Evolutionary conservation across 2,888 invertebrate species (phyloP).

Genomic region (Chrysolina oricalcia): DNA sequence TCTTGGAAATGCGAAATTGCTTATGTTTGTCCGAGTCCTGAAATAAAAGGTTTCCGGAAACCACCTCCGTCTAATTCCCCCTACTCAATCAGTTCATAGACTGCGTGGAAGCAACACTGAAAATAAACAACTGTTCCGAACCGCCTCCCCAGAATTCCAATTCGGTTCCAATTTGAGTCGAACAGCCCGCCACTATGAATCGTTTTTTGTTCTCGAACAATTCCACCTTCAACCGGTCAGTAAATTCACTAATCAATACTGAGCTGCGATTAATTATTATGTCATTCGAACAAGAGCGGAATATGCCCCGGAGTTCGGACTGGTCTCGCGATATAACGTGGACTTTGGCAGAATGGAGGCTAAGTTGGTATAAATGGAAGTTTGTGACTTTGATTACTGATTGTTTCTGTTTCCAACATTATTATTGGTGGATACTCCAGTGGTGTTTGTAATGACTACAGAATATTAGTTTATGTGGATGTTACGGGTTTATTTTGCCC

Average conservation of each 20-base stretch:
- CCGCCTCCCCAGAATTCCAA: background rate
- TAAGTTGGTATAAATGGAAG: background rate
- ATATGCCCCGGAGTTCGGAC: background rate
- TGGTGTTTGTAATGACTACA: too few relatives aligned
- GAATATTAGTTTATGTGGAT: too few relatives aligned
- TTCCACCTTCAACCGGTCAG: conserved; percentile 19
- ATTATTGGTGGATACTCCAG: too few relatives aligned
- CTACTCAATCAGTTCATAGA: background rate
- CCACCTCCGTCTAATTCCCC: background rate
- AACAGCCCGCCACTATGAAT: conserved; percentile 17
- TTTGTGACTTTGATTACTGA: background rate
- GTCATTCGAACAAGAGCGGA: conserved; percentile 17
- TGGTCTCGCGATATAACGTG: background rate
- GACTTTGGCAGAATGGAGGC: background rate
- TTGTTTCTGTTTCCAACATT: too few relatives aligned
- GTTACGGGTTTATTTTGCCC: too few relatives aligned
- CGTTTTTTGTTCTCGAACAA: conserved; percentile 20
- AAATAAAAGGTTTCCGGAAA: background rate
- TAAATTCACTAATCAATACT: conserved; percentile 16
- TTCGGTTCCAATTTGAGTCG: conserved; percentile 3
- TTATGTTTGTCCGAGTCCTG: too few relatives aligned
- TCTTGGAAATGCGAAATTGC: too few relatives aligned
- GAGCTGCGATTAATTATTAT: conserved; percentile 27
- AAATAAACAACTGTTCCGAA: background rate
- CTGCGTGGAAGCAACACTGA: background rate